A percentile compares a stretch with the other conserved stretches of the same genome.
phyloP scores from a whole-genome alignment of 1,140 invertebrate species.

The Ectropis grisescens region DNA sequence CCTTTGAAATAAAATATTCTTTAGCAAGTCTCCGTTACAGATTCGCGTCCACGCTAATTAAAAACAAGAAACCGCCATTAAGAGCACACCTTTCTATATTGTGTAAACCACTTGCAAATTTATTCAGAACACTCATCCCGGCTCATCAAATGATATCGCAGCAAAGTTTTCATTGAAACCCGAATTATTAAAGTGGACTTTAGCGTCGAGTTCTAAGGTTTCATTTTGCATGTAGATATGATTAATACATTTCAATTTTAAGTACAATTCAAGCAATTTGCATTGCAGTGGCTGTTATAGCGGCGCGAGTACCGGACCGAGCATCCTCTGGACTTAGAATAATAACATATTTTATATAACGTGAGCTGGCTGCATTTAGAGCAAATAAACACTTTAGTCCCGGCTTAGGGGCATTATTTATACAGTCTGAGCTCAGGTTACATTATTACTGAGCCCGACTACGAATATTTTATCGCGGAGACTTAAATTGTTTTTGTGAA shows the following conservation, averaged over 20 bases:
- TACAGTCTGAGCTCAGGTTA: constrained; percentile 4
- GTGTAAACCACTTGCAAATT: constrained; percentile 34
- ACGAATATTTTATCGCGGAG: constrained; percentile 3
- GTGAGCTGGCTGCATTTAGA: constrained; percentile 1
- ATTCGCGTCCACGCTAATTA: constrained; percentile 17
- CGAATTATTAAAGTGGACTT: not conserved
- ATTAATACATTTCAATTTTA: constrained; percentile 31
- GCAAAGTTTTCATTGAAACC: constrained; percentile 12
- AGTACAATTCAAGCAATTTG: constrained; percentile 27
- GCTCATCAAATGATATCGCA: constrained; percentile 29
- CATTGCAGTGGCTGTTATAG: constrained; percentile 22
- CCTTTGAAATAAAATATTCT: not conserved
- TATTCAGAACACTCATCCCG: constrained; percentile 31
- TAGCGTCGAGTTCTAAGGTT: not conserved
- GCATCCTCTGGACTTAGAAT: constrained; percentile 13
- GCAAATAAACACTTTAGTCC: constrained; percentile 6
- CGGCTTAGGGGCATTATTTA: constrained; percentile 1
- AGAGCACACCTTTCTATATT: too few relatives aligned
- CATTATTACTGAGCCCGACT: constrained; percentile 4
- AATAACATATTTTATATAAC: constrained; percentile 16
- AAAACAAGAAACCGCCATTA: constrained; percentile 24
- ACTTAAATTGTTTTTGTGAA: constrained; percentile 10
- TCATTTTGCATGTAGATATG: constrained; percentile 8
- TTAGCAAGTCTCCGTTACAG: constrained; percentile 3
- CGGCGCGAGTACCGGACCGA: constrained; percentile 3